A percentile compares a stretch with the other conserved stretches of the same genome.
Conservation (phyloP, 2,113 vertebrate species). For the Elgaria multicarinata region DNA sequence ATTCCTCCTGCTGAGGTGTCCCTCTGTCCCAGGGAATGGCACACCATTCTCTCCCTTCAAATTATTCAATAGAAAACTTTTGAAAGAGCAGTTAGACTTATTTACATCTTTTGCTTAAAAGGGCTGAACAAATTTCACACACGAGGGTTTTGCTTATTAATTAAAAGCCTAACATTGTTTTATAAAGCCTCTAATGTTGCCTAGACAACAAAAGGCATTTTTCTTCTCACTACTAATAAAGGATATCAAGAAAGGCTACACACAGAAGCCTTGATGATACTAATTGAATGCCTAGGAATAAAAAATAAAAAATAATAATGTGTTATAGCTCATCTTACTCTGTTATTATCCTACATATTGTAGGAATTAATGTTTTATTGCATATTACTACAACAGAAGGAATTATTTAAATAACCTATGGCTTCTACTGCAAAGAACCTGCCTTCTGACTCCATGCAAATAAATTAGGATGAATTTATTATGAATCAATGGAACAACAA, state of each 20-base stretch:
- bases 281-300: slow-evolving; percentile 47
- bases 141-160: slow-evolving; percentile 37
- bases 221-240: slow-evolving; percentile 16
- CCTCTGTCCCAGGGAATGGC: not conserved
- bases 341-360: slow-evolving; percentile 30
- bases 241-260: slow-evolving; percentile 35
- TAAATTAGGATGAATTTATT: slow-evolving; percentile 65
- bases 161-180: slow-evolving; percentile 60
- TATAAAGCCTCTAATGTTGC: slow-evolving; percentile 37
- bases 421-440: slow-evolving; percentile 54
- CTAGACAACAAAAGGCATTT: slow-evolving; percentile 35
- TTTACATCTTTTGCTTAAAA: not conserved
- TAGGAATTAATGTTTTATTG: slow-evolving; percentile 61
- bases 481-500: slow-evolving; percentile 69
- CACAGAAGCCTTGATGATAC: not conserved
- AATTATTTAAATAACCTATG: slow-evolving; percentile 64
- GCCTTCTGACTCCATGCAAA: slow-evolving; percentile 53
- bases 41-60: not conserved
- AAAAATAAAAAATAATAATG: slow-evolving; percentile 35
- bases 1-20: not conserved
- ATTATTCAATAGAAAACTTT: not conserved
- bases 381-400: slow-evolving; percentile 36
- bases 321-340: not conserved
- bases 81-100: not conserved
- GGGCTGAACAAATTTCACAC: not conserved